Evolutionary conservation across 2,113 vertebrate genomes (phyloP).

Genomic region (Phyllostomus discolor): DNA sequence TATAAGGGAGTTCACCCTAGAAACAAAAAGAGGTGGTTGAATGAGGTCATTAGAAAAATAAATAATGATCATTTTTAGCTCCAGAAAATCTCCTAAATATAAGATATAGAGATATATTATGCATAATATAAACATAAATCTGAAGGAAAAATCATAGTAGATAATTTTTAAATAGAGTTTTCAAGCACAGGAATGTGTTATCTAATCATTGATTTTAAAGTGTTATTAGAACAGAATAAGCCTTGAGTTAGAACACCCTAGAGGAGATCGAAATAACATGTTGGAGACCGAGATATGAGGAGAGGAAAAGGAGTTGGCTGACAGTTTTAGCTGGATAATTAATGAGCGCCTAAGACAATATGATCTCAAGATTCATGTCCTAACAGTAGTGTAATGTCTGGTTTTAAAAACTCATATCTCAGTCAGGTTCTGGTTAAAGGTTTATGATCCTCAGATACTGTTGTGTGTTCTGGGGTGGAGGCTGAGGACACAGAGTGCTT

Average conservation of each 20-base stretch:
- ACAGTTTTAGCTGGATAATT: background rate
- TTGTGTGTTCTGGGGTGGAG: background rate
- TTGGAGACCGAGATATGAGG: background rate
- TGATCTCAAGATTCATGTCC: background rate
- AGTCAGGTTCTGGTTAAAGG: background rate
- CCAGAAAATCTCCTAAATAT: background rate
- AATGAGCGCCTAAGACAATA: background rate
- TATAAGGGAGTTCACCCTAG: background rate
- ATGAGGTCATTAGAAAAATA: background rate
- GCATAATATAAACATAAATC: background rate
- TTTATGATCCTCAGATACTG: background rate
- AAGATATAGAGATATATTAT: no score
- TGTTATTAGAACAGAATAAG: background rate
- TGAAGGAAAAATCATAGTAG: background rate
- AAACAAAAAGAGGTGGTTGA: background rate
- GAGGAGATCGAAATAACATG: background rate
- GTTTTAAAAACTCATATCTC: background rate
- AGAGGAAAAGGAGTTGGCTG: background rate
- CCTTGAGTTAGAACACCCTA: background rate
- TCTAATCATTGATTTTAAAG: background rate
- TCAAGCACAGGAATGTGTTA: background rate
- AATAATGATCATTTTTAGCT: background rate
- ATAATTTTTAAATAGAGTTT: background rate
- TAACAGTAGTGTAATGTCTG: background rate
- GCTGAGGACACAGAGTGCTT: background rate